Evolutionary conservation across 2,888 invertebrate species (phyloP), one percentile per base, ranked within the genome.

Genomic region (Brassicogethes aeneus): DNA sequence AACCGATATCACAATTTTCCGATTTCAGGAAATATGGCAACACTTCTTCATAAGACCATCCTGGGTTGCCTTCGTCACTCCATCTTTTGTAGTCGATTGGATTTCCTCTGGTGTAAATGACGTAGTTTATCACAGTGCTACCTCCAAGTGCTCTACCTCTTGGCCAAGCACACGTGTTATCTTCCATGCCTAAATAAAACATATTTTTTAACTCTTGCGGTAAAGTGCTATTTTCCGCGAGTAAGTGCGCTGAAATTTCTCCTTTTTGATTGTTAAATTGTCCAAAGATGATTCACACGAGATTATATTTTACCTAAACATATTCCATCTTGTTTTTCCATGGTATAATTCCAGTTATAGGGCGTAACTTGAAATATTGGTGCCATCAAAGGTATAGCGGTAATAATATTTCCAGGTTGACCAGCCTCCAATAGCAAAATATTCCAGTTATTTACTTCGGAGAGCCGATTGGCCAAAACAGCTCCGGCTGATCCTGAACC

Each of bases 81-180:
- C 85, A 84, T 36, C 70, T 61, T 53, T 85, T 76, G 69, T 78
- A 85, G 66, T 85, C 84, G 12, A 57, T 56, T 17, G 72, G 72
- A 51, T 83, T 77, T 3, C 88, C 88, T 39, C 88, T 73, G 5
- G 85, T 80, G 62, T 87, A 86, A 45, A 84, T 76, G 79, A 80
- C 79, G 52, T 73, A 77, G 57, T 80, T 80, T 29, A 80, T 72
- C 34, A 76, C 72, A 42, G 75, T 75, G 1, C 73, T 70, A 2
- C 79, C 79, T 1, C 79, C 79, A 1, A 80, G 57, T 0, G 73
- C 70, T 57, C 71, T 77, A 14, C 79, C 79, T 3, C 76, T 65
- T 1, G 79, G 78, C 71, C 72, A 74, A 64, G 51, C 40, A 46
- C 50, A 50, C 35, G 34, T 38, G 15, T 39, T 13, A 13, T 47